These are phyloP conservation scores for Heterotis niloticus DNA, from an alignment of 2,113 vertebrate genomes.

Conservation along the genomic window DNA sequence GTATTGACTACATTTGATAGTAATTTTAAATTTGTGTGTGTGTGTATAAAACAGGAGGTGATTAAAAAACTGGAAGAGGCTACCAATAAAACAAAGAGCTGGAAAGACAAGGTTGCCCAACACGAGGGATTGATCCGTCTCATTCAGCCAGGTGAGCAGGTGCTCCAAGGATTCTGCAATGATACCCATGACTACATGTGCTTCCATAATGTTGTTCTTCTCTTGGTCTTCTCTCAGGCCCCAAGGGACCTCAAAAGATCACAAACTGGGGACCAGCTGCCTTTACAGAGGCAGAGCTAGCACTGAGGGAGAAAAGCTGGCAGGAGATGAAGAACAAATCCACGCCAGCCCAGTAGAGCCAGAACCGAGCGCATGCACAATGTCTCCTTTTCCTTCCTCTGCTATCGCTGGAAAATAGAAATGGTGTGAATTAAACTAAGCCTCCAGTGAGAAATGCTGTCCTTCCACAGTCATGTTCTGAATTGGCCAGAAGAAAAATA, in stretches of 20 bases:
- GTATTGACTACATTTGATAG: neutral
- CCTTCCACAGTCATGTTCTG: neutral
- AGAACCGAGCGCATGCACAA: neutral
- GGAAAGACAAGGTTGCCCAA: slow-evolving; percentile 94
- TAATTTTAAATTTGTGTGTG: neutral
- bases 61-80: slow-evolving; percentile 86
- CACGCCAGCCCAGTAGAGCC: slow-evolving; percentile 45
- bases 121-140: slow-evolving; percentile 88
- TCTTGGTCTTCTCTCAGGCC: slow-evolving; percentile 58
- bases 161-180: neutral
- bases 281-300: slow-evolving; percentile 83
- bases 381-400: neutral
- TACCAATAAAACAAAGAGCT: slow-evolving; percentile 81
- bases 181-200: neutral
- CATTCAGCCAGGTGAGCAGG: slow-evolving; percentile 83
- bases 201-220: neutral
- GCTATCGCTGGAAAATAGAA: neutral
- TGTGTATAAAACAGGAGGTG: slow-evolving; percentile 69
- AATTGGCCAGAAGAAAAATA: too few species aligned
- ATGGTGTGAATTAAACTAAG: neutral
- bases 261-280: slow-evolving; percentile 92
- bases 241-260: slow-evolving; percentile 76
- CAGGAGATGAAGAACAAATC: slow-evolving; percentile 74
- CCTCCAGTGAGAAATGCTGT: neutral
- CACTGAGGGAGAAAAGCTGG: slow-evolving; percentile 82